Conservation (phyloP, 2,113 vertebrate species). For the Hypocryptadius cinnamomeus region DNA sequence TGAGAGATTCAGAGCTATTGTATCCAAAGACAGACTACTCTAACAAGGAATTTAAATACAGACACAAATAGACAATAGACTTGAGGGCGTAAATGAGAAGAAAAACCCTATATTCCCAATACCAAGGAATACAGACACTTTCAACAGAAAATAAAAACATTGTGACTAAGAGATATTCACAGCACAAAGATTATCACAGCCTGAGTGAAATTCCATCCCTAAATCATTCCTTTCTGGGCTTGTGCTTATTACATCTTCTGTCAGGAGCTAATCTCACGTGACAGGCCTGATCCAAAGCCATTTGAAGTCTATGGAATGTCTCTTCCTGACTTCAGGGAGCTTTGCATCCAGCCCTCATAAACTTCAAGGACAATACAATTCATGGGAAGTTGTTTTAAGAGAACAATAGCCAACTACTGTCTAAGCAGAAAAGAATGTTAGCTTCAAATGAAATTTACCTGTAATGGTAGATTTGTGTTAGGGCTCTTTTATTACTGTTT, state of each 20-base stretch:
- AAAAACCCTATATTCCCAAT: not conserved
- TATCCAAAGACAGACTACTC: not conserved
- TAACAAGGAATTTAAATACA: not conserved
- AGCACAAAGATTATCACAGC: not conserved
- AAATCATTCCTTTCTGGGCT: not conserved
- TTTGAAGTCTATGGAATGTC: constrained; percentile 37
- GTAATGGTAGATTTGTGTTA: not conserved
- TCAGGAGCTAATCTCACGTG: constrained; percentile 44
- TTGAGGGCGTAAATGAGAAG: not conserved
- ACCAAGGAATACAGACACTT: not conserved
- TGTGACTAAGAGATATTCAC: not conserved
- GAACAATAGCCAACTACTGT: not conserved
- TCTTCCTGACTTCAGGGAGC: constrained; percentile 36
- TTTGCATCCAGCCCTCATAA: constrained; percentile 10
- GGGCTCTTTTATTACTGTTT: not conserved
- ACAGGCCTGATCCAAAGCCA: constrained; percentile 45
- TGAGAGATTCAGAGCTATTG: not conserved
- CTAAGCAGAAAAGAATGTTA: not conserved
- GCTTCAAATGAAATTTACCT: constrained; percentile 13
- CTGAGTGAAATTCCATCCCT: constrained; percentile 17
- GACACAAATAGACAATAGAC: not conserved
- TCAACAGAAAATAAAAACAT: not conserved
- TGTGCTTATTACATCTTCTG: constrained; percentile 34
- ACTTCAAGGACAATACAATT: constrained; percentile 8
- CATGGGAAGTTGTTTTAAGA: not conserved